Base-by-base conservation (phyloP, 1,140 invertebrate species). In the Caenorhabditis tropicalis region DNA sequence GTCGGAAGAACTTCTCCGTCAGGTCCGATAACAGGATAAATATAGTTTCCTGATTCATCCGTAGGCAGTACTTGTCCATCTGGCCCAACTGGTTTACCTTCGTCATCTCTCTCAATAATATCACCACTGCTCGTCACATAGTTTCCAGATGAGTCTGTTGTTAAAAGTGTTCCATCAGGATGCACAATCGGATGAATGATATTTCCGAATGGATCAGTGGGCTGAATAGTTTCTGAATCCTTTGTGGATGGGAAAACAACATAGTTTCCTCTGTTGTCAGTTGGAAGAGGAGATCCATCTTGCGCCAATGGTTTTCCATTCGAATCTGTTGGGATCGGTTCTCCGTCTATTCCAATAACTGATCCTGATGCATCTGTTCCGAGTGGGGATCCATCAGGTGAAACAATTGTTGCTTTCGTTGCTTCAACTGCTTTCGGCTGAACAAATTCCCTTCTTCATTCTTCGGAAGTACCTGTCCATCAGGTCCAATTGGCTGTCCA, bases 401-500 rank as follows among this genome's bases (percentile, higher is more conserved):
- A 39, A 7, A 65, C 60, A 48, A 48, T 58, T 1, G 53, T 33
- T 21, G 33, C 31, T 56, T 46, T 24, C 7, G 65, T 74, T 36
- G 65, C 33, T 24, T 31, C 65, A 46, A 46, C 65, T 36, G 33
- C 12, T 36, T 53, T 36, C 10, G 85, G 84, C 21, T 81, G 39
- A 15, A 86, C 48, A 49, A 74, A 84, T n/a, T 84, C 79, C 90
- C 90, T 12, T 85, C 49, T 43, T 82, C 56, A 82, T 88, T 86
- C 70, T 88, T 91, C 19, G 87, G 89, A 81, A 91, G 74, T 29
- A 82, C 53, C 27, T 83, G 29, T 48, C 88, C 88, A 51, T 86
- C 85, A 51, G 49, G 39, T 24, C 48, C 84, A 39, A 85, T 58
- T 46, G 85, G 82, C 49, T 49, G 7, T 51, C 85, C 85, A 16